phyloP scores from a whole-genome alignment of 1,140 invertebrate species.

The Drosophila repleta region DNA sequence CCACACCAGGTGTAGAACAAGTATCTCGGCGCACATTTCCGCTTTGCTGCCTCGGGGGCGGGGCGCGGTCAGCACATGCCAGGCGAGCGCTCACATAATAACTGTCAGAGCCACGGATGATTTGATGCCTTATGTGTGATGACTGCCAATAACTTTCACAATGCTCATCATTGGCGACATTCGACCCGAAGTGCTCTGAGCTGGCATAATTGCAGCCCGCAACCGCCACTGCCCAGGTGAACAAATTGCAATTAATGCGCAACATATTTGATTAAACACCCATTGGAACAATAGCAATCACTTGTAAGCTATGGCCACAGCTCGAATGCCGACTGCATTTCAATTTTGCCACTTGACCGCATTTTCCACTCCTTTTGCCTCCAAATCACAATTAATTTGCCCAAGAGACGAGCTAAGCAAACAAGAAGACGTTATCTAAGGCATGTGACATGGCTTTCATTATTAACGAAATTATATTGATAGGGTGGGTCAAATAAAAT shows the following conservation, averaged over 20 bases:
- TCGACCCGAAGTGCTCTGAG: not conserved
- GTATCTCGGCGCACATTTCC: constrained; percentile 60
- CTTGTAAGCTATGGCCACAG: not conserved
- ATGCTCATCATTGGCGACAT: no score
- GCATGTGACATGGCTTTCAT: not conserved
- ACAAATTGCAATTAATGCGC: not conserved
- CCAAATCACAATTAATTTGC: not conserved
- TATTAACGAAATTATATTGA: no score
- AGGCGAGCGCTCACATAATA: constrained; percentile 39
- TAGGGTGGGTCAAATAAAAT: no score
- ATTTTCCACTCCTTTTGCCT: not conserved
- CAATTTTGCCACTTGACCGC: not conserved
- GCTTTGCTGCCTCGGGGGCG: constrained; percentile 64
- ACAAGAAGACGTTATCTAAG: not conserved
- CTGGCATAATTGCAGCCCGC: not conserved
- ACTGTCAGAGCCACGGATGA: constrained; percentile 50
- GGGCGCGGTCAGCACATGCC: constrained; percentile 46
- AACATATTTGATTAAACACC: not conserved
- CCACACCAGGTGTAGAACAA: constrained; percentile 69
- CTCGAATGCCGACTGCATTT: not conserved
- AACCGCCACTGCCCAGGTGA: not conserved
- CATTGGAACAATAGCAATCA: not conserved
- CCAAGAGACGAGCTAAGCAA: not conserved
- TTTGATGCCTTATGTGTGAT: constrained; percentile 35
- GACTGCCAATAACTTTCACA: constrained; percentile 48